These are phyloP conservation scores for Notamacropus eugenii DNA, from an alignment of 2,797 vertebrate genomes.

Conservation along the genomic window DNA sequence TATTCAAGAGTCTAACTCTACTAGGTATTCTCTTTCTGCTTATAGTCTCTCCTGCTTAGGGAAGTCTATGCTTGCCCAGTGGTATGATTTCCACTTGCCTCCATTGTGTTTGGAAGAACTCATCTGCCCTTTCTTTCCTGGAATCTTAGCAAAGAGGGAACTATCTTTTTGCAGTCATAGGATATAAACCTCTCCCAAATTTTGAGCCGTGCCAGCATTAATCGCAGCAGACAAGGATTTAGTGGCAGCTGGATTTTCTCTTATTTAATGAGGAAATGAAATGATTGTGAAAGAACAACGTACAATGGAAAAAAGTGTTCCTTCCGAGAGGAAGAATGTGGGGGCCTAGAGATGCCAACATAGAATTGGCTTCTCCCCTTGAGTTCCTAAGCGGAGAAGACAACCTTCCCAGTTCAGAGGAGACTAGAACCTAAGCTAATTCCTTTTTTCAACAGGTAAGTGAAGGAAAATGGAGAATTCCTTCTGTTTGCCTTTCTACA, in stretches of 20 bases:
- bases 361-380: background rate
- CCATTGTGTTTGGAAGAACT: background rate
- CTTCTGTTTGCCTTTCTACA: background rate
- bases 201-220: background rate
- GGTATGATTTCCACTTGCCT: background rate
- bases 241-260: background rate
- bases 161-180: background rate
- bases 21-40: background rate
- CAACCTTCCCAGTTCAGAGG: background rate
- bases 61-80: background rate
- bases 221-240: background rate
- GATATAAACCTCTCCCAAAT: background rate
- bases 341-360: too few relatives aligned
- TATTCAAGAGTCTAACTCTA: background rate
- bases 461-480: background rate
- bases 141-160: background rate
- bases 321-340: background rate
- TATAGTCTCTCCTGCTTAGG: background rate
- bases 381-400: background rate
- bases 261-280: background rate
- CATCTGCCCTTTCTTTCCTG: background rate
- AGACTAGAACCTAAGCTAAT: background rate
- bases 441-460: background rate
- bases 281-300: background rate
- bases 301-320: background rate